Evolutionary conservation across 2,797 vertebrate genomes (phyloP).

Genomic region (Lepilemur septentrionalis): DNA sequence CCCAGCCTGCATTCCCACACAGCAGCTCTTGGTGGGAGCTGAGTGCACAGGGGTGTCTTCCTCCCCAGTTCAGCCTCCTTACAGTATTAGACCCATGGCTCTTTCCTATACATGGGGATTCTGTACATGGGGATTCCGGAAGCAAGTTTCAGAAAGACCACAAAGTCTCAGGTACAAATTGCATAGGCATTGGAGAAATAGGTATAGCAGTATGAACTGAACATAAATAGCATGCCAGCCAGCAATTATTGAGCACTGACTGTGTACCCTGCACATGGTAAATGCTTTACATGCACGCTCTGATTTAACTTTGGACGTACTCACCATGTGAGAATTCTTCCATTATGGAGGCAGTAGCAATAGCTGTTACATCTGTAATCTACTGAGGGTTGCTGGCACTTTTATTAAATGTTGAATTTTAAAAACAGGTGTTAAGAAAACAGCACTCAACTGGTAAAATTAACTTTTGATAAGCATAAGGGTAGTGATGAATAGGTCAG

Average conservation of each 20-base stretch:
- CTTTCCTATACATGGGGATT: background rate
- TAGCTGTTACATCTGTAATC: background rate
- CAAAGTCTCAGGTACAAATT: background rate
- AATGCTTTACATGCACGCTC: background rate
- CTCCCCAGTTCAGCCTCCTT: background rate
- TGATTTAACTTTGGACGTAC: background rate
- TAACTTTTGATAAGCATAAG: background rate
- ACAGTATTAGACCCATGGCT: background rate
- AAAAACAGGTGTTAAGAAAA: background rate
- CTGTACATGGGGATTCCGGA: background rate
- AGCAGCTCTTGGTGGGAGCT: background rate
- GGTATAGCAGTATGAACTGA: background rate
- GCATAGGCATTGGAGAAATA: background rate
- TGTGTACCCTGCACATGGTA: background rate
- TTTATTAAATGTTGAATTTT: background rate
- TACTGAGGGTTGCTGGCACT: background rate
- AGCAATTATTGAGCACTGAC: background rate
- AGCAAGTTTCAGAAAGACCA: background rate
- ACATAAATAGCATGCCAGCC: background rate
- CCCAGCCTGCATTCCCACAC: background rate
- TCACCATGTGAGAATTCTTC: background rate
- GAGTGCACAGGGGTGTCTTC: accelerated
- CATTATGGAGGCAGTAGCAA: background rate
- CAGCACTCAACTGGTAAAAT: background rate
- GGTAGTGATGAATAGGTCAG: too few relatives aligned